Evolutionary conservation across 2,113 vertebrate species (phyloP).

Genomic region (Abramis brama): DNA sequence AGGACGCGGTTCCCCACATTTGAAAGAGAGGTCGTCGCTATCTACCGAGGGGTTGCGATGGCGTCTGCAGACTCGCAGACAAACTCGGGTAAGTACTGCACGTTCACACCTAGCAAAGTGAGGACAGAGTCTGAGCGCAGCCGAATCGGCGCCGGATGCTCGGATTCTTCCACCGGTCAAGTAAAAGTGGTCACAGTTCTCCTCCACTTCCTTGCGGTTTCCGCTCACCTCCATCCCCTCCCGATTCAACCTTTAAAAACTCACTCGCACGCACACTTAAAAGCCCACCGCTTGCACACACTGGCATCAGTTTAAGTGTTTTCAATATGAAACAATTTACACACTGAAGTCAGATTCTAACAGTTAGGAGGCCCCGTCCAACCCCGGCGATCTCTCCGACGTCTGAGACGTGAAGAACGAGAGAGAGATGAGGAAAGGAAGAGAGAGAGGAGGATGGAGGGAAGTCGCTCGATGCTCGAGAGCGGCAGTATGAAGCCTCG

Average conservation of each 20-base stretch:
- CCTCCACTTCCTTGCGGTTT: conserved; percentile 25
- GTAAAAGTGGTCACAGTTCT: conserved; percentile 34
- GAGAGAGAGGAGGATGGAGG: conserved; percentile 55
- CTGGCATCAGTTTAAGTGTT: conserved; percentile 73
- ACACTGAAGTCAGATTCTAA: conserved; percentile 86
- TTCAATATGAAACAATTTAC: conserved; percentile 86
- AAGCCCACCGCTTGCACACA: conserved; percentile 36
- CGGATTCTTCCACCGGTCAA: conserved; percentile 17
- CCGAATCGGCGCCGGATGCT: not conserved
- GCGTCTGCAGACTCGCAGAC: conserved; percentile 11
- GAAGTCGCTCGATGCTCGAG: conserved; percentile 66
- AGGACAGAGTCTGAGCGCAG: conserved; percentile 29
- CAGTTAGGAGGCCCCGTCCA: conserved; percentile 78
- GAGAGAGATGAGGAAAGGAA: conserved; percentile 51
- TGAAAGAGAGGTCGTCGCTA: not conserved
- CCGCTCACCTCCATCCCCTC: conserved; percentile 39
- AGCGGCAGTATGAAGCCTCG: conserved; percentile 65
- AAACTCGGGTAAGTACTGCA: conserved; percentile 49
- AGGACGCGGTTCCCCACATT: not conserved
- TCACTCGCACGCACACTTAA: conserved; percentile 48
- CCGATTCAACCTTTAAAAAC: conserved; percentile 52
- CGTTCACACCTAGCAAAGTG: conserved; percentile 38
- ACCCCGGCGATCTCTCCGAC: conserved; percentile 60
- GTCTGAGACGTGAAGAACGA: conserved; percentile 43
- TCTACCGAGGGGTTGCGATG: not conserved